Evolutionary conservation across 1,140 invertebrate species (phyloP).

Genomic region (Carposina sasakii): DNA sequence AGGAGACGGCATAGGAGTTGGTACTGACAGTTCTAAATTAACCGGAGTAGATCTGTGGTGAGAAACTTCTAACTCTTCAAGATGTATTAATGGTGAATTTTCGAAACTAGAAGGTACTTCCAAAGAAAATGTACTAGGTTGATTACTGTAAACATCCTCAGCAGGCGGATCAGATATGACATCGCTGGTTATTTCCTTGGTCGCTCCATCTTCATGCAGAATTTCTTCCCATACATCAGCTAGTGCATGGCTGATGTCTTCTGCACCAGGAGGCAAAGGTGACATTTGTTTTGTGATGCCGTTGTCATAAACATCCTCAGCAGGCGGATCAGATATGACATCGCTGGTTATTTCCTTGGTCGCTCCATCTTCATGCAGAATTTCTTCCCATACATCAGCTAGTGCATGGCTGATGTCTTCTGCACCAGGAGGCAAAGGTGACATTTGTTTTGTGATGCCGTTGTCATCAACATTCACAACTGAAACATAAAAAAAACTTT

Average conservation of each 20-base stretch:
- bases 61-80: neutral
- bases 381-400: neutral
- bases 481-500: neutral
- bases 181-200: neutral
- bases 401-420: no score
- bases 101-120: neutral
- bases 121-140: neutral
- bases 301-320: neutral
- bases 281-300: neutral
- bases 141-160: neutral
- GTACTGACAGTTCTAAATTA: neutral
- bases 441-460: no score
- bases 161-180: neutral
- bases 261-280: neutral
- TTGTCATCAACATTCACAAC: neutral
- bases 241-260: neutral
- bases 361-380: neutral
- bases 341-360: neutral
- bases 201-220: neutral
- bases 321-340: neutral
- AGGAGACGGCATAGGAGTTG: neutral
- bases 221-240: neutral
- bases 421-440: no score
- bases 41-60: neutral
- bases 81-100: neutral